These are phyloP conservation scores for Donacobius atricapilla DNA, from an alignment of 2,113 vertebrate genomes.

Conservation along the genomic window DNA sequence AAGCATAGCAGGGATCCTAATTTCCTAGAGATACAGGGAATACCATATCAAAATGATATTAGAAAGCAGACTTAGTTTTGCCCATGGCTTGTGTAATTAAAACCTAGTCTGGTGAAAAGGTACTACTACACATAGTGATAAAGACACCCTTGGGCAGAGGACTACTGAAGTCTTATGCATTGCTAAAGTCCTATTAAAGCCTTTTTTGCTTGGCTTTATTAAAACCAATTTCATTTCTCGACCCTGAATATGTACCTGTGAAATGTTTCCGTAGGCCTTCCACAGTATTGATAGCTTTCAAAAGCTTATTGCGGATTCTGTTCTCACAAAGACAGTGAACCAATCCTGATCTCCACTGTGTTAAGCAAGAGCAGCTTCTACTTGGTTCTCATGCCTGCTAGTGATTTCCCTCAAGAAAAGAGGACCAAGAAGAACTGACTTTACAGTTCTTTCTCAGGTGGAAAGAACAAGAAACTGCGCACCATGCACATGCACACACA, in stretches of 20 bases:
- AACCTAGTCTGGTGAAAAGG: constrained; percentile 19
- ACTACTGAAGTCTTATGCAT: not conserved
- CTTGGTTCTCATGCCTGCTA: not conserved
- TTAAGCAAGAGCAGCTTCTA: not conserved
- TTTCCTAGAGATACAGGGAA: constrained; percentile 2
- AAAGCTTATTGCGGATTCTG: not conserved
- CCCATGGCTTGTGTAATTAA: constrained; percentile 49
- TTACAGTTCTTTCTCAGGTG: not conserved
- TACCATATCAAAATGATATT: constrained; percentile 24
- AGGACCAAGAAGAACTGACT: not conserved
- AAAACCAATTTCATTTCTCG: not conserved
- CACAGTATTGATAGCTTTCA: not conserved
- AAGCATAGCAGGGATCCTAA: not conserved
- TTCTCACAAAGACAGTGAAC: not conserved
- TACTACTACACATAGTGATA: not conserved
- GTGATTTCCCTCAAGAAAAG: not conserved
- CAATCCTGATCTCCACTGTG: not conserved
- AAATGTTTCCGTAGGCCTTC: not conserved
- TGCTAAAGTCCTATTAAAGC: constrained; percentile 3
- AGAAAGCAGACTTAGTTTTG: constrained; percentile 37
- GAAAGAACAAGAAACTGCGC: not conserved
- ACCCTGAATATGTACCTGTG: not conserved
- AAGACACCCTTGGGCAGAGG: constrained; percentile 15
- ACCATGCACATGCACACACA: not conserved
- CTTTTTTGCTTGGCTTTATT: constrained; percentile 31